Base-by-base conservation (phyloP, 2,888 invertebrate genomes). In the Drymonia ruficornis region DNA sequence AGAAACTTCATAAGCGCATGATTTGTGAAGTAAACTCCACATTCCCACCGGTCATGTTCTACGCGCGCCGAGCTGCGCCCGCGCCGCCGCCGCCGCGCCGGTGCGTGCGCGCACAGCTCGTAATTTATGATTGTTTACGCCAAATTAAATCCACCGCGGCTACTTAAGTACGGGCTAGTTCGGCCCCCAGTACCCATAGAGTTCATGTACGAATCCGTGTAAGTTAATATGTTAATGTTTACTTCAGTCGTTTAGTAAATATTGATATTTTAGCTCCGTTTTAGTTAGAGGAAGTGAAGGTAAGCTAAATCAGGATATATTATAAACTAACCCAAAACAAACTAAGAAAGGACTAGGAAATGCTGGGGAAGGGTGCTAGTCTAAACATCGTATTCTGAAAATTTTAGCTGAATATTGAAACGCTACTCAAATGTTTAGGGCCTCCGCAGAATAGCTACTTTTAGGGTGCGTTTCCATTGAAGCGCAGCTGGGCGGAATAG, bases 91-190 rank as follows among this genome's bases (percentile, higher is more conserved):
- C 31, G 38, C 6, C n/a, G 15, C 15, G 16, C 40, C 16, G 16
- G 40, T 12, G 40, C 16, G n/a, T 13, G 16, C 40, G 40, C 15
- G 8, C 15, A 23, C 49, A 29, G n/a, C 29, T 38, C 61, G 61
- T 73, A 78, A 76, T 77, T 73, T 78, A 70, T 64, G 72, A 75
- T 76, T 75, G 72, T 72, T 56, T 65, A 72, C 63, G 72, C 65
- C 53, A 55, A 60, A 70, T 73, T 71, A 63, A 57, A 54, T 64
- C 61, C 46, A 59, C 55, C 36, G 63, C 52, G 63, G 60, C 55
- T 65, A 66, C 57, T 62, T 67, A 59, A 61, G 65, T 40, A 16
- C 16, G 40, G 16, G 0, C 40, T 40, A 40, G 16, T 40, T 40
- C 11, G 16, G 16, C 16, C 16, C 40, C 11, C n/a, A 16, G 40